phyloP scores from a whole-genome alignment of 1,140 invertebrate genomes.

The Macrocentrus cingulum region DNA sequence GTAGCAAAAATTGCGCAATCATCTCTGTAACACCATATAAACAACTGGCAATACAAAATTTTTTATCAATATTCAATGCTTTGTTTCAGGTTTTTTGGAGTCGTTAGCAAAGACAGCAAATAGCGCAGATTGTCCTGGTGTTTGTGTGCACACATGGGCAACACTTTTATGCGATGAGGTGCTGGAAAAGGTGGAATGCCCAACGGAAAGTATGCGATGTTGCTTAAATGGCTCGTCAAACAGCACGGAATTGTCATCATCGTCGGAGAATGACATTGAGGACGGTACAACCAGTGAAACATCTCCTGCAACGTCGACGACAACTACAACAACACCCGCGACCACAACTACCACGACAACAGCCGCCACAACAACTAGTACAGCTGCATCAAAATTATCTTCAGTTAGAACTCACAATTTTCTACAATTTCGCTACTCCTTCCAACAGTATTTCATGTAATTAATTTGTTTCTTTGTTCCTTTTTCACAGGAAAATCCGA shows the following conservation, averaged over 20 bases:
- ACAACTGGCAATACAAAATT: not conserved
- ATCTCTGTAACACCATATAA: not conserved
- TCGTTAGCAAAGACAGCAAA: slow-evolving; percentile 80
- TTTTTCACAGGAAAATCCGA: slow-evolving; percentile 32
- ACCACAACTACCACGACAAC: slow-evolving; percentile 24
- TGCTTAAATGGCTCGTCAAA: slow-evolving; percentile 71
- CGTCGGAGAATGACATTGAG: slow-evolving; percentile 37
- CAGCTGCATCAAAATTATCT: slow-evolving; percentile 26
- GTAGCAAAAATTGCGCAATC: slow-evolving; percentile 6
- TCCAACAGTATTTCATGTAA: slow-evolving; percentile 2
- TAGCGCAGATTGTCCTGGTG: slow-evolving; percentile 80
- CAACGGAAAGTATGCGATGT: slow-evolving; percentile 76
- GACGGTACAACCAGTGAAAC: slow-evolving; percentile 21
- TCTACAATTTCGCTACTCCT: not conserved
- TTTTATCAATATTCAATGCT: not conserved
- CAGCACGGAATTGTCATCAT: slow-evolving; percentile 36
- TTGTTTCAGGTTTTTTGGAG: slow-evolving; percentile 73
- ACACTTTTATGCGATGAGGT: slow-evolving; percentile 83
- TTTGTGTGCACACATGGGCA: slow-evolving; percentile 80
- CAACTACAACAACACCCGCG: slow-evolving; percentile 36
- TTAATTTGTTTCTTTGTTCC: not conserved
- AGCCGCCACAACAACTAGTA: slow-evolving; percentile 31
- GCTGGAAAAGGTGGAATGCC: slow-evolving; percentile 77
- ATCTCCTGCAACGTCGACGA: slow-evolving; percentile 50
- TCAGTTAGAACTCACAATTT: too few relatives aligned